Percentiles rank a stretch among this genome's conserved stretches.
Evolutionary conservation across 2,888 invertebrate species (phyloP).

Genomic region (Pseudococcus jackbeardsleyi): DNA sequence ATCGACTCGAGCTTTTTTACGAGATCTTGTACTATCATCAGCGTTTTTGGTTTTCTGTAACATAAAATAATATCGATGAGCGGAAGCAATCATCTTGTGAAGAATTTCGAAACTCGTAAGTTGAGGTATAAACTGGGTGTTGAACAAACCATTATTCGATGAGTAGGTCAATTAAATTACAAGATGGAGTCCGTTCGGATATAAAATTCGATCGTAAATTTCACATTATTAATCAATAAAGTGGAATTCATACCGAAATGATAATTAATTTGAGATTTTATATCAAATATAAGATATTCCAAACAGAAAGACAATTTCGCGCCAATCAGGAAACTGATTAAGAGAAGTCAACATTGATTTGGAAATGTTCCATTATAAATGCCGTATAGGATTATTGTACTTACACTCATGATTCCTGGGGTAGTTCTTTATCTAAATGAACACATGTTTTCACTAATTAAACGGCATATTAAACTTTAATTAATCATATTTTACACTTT

Average conservation of each 20-base stretch:
- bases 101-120: not conserved
- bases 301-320: constrained; percentile 25
- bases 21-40: constrained; percentile 47
- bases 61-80: not conserved
- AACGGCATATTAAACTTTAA: not conserved
- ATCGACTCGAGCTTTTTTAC: constrained; percentile 47
- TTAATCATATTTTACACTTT: not conserved
- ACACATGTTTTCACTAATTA: not conserved
- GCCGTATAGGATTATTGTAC: not conserved
- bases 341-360: not conserved
- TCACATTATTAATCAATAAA: not conserved
- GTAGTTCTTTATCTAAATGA: not conserved
- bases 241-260: not conserved
- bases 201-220: not conserved
- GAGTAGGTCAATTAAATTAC: not conserved
- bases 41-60: constrained; percentile 53
- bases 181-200: not conserved
- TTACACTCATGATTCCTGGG: constrained; percentile 17
- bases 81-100: not conserved
- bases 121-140: not conserved
- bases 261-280: not conserved
- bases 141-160: not conserved
- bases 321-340: constrained; percentile 24
- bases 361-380: not conserved
- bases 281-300: not conserved